Evolutionary conservation across 2,113 vertebrate genomes (phyloP), one percentile per base, ranked within the genome.

Genomic region (Leptobrachium leishanense): DNA sequence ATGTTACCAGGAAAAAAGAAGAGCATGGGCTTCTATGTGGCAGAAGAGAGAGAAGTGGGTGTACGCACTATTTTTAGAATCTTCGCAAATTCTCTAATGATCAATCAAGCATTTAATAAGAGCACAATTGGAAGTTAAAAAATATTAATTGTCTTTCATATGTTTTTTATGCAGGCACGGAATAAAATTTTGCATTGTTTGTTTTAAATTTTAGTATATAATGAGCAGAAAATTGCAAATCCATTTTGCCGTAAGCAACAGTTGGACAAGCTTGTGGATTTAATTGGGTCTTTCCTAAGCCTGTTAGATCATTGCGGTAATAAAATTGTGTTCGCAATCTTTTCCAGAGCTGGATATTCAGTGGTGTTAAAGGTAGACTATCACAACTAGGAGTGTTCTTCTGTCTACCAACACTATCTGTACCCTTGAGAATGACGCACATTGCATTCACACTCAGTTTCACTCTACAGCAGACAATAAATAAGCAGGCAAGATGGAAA

Each of bases 51-150:
- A 8, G 46, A 50, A 50, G 46, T 59, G 55, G 55, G 55, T 15
- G 55, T 59, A 8, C 3, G 20, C 20, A 11, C 13, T 59, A 59
- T 59, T 59, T 13, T 59, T 59, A 64, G 62, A 41, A 43, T 77
- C 67, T 77, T 63, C n/a, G 3, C 42, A 46, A 8, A 2, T 59
- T 42, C 5, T 10, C 53, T 77, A 63, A 63, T 63, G 57, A 54
- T 57, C 40, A 72, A 72, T 75, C 74, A 76, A 42, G 40, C 63
- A 46, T 39, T 72, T 72, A 55, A 75, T 65, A 50, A 39, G 77
- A 55, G 55, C 10, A 31, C n/a, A 44, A 20, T 13, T 67, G 3
- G 15, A 55, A 54, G 62, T 50, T 55, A 71, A 71, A 78, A 70
- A 77, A 42, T 31, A 13, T 39, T 11, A 64, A 39, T 11, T 12